phyloP scores from a whole-genome alignment of 1,140 invertebrate genomes.

The Oedothorax gibbosus region DNA sequence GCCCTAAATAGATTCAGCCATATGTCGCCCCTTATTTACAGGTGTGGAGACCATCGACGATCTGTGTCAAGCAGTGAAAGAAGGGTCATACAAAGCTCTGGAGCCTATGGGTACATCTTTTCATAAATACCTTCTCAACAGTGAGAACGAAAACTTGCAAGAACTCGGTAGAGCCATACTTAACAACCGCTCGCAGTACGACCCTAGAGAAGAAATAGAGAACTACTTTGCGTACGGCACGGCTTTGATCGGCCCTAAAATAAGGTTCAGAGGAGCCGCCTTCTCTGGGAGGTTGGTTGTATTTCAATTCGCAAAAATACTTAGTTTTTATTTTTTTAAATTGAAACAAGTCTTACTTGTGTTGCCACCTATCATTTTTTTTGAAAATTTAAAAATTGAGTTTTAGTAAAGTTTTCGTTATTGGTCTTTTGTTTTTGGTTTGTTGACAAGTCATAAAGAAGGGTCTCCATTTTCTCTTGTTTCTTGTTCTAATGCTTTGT shows the following conservation, averaged over 20 bases:
- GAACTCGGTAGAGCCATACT: background rate
- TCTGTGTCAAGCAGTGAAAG: background rate
- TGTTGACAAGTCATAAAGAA: no score
- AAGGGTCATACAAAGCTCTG: background rate
- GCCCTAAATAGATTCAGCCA: no score
- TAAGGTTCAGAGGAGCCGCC: background rate
- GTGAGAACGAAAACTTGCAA: background rate
- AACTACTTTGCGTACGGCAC: background rate
- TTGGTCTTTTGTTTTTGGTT: no score
- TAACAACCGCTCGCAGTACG: slow-evolving; percentile 13
- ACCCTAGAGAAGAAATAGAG: slow-evolving; percentile 11
- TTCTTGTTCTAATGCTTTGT: no score
- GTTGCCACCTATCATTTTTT: no score
- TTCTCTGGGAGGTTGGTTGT: background rate
- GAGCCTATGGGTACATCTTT: background rate
- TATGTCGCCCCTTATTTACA: no score
- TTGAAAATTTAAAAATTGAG: no score
- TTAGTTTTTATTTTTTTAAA: no score
- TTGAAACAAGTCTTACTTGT: no score
- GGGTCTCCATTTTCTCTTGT: no score
- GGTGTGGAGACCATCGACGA: slow-evolving; percentile 3
- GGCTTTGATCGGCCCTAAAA: background rate
- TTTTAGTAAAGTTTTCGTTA: no score
- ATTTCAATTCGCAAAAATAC: no score
- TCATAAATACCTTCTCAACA: background rate